Evolutionary conservation across 2,888 invertebrate species (phyloP).

Genomic region (Polyploca ridens): DNA sequence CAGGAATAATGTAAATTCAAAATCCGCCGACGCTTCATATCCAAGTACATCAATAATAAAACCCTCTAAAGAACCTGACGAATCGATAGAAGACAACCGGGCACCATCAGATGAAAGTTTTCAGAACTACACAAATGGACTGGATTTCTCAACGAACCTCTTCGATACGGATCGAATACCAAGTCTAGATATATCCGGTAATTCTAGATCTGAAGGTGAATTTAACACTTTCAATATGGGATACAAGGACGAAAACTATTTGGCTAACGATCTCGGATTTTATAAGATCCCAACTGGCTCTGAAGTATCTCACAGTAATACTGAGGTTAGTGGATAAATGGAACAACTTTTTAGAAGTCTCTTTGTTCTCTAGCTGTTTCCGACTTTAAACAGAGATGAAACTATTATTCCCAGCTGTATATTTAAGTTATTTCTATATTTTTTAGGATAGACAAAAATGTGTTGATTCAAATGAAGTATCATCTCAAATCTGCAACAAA

Average conservation of each 20-base stretch:
- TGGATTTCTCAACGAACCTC: conserved; percentile 64
- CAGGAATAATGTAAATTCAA: conserved; percentile 22
- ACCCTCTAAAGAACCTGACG: background rate
- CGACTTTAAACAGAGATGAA: background rate
- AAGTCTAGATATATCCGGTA: conserved; percentile 58
- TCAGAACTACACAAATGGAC: conserved; percentile 60
- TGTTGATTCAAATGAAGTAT: conserved; percentile 26
- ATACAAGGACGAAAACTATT: conserved; percentile 45
- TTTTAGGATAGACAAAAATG: conserved; percentile 31
- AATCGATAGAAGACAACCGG: conserved; percentile 48
- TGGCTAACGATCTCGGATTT: conserved; percentile 43
- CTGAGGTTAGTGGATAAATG: conserved; percentile 28
- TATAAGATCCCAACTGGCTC: conserved; percentile 19
- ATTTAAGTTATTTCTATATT: background rate
- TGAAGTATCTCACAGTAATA: conserved; percentile 18
- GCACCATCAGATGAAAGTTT: conserved; percentile 68
- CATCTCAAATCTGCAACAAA: conserved; percentile 48
- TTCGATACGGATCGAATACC: conserved; percentile 66
- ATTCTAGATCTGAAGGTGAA: conserved; percentile 55
- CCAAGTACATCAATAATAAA: conserved; percentile 24
- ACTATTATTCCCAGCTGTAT: no score
- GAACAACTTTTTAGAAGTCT: background rate
- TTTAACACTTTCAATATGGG: conserved; percentile 47
- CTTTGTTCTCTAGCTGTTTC: background rate
- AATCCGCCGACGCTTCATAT: conserved; percentile 27